phyloP scores from a whole-genome alignment of 2,888 invertebrate genomes.

The Minunthozetes semirufus region DNA sequence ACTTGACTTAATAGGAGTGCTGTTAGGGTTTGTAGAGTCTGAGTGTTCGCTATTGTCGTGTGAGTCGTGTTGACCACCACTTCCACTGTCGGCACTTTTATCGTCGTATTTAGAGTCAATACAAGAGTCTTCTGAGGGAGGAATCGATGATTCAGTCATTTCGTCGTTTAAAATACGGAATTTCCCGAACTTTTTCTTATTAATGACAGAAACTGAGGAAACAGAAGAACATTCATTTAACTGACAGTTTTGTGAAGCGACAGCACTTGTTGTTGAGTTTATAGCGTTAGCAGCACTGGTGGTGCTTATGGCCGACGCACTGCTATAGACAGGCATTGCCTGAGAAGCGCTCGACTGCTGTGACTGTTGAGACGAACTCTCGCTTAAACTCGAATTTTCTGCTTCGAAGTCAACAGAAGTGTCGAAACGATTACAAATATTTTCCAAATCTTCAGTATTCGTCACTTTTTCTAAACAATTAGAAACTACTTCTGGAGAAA shows the following conservation, averaged over 20 bases:
- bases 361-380: constrained; percentile 5
- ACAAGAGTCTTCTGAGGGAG: not conserved
- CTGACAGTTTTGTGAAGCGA: not conserved
- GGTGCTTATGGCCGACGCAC: not conserved
- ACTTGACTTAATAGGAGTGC: not conserved
- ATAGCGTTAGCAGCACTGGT: not conserved
- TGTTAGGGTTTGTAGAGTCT: not conserved
- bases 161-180: constrained; percentile 16
- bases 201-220: not conserved
- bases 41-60: constrained; percentile 15
- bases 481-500: not conserved
- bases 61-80: not conserved
- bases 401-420: not conserved
- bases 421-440: not conserved
- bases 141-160: not conserved
- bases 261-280: not conserved
- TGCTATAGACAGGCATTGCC: not conserved
- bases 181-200: constrained; percentile 32
- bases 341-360: not conserved
- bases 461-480: not conserved
- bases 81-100: not conserved
- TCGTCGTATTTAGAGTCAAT: not conserved
- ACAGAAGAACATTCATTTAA: not conserved
- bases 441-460: not conserved
- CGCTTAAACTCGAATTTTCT: constrained; percentile 18